A percentile compares a stretch with the other conserved stretches of the same genome.
Conservation (phyloP, 1,140 invertebrate genomes). For the Leptinotarsa lineolata region DNA sequence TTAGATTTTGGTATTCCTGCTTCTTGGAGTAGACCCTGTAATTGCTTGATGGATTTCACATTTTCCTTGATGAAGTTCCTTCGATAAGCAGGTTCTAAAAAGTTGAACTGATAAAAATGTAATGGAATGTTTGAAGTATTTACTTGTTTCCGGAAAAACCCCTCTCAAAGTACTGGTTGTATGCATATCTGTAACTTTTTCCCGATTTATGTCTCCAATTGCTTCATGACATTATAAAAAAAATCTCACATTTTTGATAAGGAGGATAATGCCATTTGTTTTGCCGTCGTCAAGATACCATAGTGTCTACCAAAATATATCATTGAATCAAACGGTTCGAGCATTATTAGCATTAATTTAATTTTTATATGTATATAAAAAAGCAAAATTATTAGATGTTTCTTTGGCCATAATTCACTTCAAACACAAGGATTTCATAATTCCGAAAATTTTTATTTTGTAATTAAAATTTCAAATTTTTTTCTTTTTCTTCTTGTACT, state of each 20-base stretch:
- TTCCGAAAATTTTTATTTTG: too few relatives aligned
- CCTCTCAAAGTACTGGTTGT: conserved; percentile 57
- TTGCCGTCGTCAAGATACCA: neutral
- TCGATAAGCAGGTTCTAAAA: conserved; percentile 61
- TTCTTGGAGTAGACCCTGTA: conserved; percentile 59
- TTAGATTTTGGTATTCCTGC: conserved; percentile 43
- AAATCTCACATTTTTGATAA: neutral
- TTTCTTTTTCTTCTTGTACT: too few relatives aligned
- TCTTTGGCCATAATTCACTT: too few relatives aligned
- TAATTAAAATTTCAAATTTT: too few relatives aligned
- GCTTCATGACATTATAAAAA: neutral
- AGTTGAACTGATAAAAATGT: conserved; percentile 25
- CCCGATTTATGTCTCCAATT: neutral
- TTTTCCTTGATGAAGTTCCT: conserved; percentile 64
- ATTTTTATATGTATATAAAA: too few relatives aligned
- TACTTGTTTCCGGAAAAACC: conserved; percentile 63
- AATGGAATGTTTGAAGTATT: conserved; percentile 48
- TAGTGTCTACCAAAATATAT: too few relatives aligned
- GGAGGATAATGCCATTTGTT: neutral
- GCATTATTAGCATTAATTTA: too few relatives aligned
- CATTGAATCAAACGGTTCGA: too few relatives aligned
- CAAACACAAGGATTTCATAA: too few relatives aligned
- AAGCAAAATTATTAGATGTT: too few relatives aligned
- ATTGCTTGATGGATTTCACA: conserved; percentile 61
- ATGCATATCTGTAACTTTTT: neutral